Percentiles rank a stretch among this genome's conserved stretches.
phyloP scores from a whole-genome alignment of 2,888 invertebrate genomes.

The Rhingia rostrata region DNA sequence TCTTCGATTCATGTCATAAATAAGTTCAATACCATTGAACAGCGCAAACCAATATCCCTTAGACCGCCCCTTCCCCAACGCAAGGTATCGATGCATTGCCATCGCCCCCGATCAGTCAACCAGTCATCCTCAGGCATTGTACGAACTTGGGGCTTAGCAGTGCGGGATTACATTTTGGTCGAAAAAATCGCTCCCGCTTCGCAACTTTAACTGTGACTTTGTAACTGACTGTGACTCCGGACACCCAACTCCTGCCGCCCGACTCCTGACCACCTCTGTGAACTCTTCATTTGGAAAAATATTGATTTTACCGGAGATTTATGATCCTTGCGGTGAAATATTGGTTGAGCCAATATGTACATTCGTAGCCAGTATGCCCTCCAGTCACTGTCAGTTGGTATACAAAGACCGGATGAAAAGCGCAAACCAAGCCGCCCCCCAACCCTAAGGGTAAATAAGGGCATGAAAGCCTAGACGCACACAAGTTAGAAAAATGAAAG shows the following conservation, averaged over 20 bases:
- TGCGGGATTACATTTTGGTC: slow-evolving; percentile 62
- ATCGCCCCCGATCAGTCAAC: slow-evolving; percentile 48
- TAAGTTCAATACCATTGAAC: slow-evolving; percentile 66
- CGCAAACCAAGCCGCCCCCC: slow-evolving; percentile 24
- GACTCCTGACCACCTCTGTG: background rate
- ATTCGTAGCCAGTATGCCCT: slow-evolving; percentile 20
- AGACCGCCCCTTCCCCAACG: background rate
- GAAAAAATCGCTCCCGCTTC: slow-evolving; percentile 44
- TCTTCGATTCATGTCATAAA: slow-evolving; percentile 69
- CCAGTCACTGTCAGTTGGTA: background rate
- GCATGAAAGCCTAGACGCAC: slow-evolving; percentile 65
- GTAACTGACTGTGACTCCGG: slow-evolving; percentile 4
- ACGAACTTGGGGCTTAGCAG: slow-evolving; percentile 63
- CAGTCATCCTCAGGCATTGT: slow-evolving; percentile 38
- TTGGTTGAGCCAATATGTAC: slow-evolving; percentile 60
- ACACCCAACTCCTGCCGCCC: slow-evolving; percentile 24
- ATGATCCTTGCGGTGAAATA: slow-evolving; percentile 73
- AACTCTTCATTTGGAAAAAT: slow-evolving; percentile 64
- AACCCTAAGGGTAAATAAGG: slow-evolving; percentile 47
- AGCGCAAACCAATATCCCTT: slow-evolving; percentile 37
- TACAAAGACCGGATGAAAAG: slow-evolving; percentile 7
- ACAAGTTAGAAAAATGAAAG: slow-evolving; percentile 73
- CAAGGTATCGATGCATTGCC: slow-evolving; percentile 46
- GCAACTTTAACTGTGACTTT: slow-evolving; percentile 12
- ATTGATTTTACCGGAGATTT: slow-evolving; percentile 71